Conservation (phyloP, 37 sponge, comb jelly and placozoan species). For the Diacarnus erythraeanus region DNA sequence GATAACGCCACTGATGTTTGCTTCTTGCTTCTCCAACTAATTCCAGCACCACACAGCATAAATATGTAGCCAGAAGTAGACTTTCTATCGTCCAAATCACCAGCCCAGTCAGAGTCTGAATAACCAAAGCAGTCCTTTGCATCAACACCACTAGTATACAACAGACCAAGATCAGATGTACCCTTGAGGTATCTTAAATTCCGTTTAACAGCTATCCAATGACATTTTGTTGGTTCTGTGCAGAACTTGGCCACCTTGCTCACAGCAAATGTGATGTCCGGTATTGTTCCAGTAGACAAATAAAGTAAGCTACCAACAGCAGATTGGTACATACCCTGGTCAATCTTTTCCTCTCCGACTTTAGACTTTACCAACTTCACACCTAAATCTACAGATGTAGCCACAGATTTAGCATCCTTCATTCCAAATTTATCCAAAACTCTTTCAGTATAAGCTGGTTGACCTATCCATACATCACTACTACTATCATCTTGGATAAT, state of each 20-base stretch:
- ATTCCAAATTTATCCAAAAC: too few species aligned
- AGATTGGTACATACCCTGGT: constrained; percentile 21
- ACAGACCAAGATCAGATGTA: background rate
- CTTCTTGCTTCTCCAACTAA: too few species aligned
- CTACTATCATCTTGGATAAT: constrained; percentile 23
- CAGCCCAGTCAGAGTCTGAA: background rate
- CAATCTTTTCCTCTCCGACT: background rate
- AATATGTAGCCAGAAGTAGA: too few species aligned
- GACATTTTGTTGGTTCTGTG: too few species aligned
- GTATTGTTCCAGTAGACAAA: constrained; percentile 27
- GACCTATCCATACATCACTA: too few species aligned
- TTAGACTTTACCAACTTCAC: constrained; percentile 10
- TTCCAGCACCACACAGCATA: too few species aligned
- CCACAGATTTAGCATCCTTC: constrained; percentile 25
- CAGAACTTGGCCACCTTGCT: too few species aligned
- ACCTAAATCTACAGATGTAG: constrained; percentile 16
- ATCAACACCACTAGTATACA: background rate
- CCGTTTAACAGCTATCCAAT: constrained; percentile 15
- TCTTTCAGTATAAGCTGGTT: too few species aligned
- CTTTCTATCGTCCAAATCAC: too few species aligned
- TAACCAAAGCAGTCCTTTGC: background rate
- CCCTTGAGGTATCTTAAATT: constrained; percentile 43
- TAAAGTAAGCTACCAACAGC: constrained; percentile 39
- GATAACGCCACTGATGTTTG: background rate
- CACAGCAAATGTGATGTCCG: constrained; percentile 35